These are phyloP conservation scores for Piaya cayana DNA, from an alignment of 2,113 vertebrate genomes.

Conservation along the genomic window DNA sequence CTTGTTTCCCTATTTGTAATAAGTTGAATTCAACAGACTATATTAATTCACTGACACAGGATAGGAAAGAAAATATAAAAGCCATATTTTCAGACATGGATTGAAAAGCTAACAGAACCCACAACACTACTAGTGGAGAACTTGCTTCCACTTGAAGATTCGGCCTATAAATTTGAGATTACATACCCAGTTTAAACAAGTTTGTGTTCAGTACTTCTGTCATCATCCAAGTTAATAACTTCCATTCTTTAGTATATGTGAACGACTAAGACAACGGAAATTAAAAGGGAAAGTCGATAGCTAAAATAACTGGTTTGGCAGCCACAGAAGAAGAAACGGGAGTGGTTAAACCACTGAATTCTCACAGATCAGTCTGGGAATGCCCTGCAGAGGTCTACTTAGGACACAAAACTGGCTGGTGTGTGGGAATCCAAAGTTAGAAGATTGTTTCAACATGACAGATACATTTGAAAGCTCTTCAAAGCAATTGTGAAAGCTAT, in stretches of 20 bases:
- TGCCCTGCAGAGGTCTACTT: slow-evolving; percentile 51
- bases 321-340: background rate
- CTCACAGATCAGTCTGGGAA: slow-evolving; percentile 47
- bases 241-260: slow-evolving; percentile 27
- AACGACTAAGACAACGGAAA: slow-evolving; percentile 31
- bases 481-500: slow-evolving; percentile 49
- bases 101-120: background rate
- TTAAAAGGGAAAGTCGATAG: slow-evolving; percentile 54
- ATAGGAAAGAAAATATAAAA: background rate
- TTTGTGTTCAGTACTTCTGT: slow-evolving; percentile 12
- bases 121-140: background rate
- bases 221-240: slow-evolving; percentile 6
- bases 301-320: slow-evolving; percentile 66
- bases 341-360: slow-evolving; percentile 39
- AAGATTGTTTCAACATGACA: slow-evolving; percentile 34
- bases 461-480: slow-evolving; percentile 38
- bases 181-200: slow-evolving; percentile 38
- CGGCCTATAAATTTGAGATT: slow-evolving; percentile 30
- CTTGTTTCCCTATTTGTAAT: background rate
- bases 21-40: background rate
- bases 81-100: background rate
- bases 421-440: slow-evolving; percentile 41
- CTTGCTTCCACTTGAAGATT: slow-evolving; percentile 47
- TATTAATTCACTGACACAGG: background rate
- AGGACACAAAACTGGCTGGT: background rate